A percentile compares a stretch with the other conserved stretches of the same genome.
Conservation (phyloP, 2,797 vertebrate species). For the Sebastes taczanowskii region DNA sequence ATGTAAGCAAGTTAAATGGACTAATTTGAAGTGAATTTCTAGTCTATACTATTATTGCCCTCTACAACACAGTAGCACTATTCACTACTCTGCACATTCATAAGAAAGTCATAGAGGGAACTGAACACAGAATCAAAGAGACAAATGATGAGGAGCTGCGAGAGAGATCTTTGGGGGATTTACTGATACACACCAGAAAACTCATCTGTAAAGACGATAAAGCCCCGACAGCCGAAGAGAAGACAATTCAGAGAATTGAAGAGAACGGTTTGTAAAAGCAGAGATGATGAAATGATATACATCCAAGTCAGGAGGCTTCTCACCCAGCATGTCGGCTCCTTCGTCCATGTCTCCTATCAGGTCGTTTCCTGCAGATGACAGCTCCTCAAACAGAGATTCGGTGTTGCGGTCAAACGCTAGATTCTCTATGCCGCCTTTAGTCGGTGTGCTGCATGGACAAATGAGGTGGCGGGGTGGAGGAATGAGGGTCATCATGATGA, state of each 20-base stretch:
- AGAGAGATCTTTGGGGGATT: neutral
- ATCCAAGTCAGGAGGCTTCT: constrained; percentile 34
- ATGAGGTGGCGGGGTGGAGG: too few species aligned
- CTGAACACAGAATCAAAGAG: constrained; percentile 52
- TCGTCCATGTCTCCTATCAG: constrained; percentile 96
- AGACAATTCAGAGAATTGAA: constrained; percentile 17
- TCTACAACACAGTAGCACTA: constrained; percentile 6
- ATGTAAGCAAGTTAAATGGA: neutral
- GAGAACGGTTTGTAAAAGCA: neutral
- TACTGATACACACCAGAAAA: constrained; percentile 94
- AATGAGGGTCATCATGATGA: neutral
- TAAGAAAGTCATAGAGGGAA: neutral
- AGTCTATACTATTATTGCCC: neutral
- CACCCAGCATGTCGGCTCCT: constrained; percentile 96
- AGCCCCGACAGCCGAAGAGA: constrained; percentile 5
- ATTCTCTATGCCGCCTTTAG: constrained; percentile 92
- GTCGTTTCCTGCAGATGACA: constrained; percentile 95
- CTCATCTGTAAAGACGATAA: constrained; percentile 86
- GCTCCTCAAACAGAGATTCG: constrained; percentile 96
- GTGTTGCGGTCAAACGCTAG: constrained; percentile 95
- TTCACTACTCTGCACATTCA: neutral
- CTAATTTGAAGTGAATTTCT: neutral
- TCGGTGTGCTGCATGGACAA: constrained; percentile 86
- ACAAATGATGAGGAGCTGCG: neutral
- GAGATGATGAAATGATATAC: neutral